Percentiles rank a stretch among this genome's conserved stretches.
Conservation (phyloP, 1,140 invertebrate genomes). For the Zaprionus ornatus region DNA sequence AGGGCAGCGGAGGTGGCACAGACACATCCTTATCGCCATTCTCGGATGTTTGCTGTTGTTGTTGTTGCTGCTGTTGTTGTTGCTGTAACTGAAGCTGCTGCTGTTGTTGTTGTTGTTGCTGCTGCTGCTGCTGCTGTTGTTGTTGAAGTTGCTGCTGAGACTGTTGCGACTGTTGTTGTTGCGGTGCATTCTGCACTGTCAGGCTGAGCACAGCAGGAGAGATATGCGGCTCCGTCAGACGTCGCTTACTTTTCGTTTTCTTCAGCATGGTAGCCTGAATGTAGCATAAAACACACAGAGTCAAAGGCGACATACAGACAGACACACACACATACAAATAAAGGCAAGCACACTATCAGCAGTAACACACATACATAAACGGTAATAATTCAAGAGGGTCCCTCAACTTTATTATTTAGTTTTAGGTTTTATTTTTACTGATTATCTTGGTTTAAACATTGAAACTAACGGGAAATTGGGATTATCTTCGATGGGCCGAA, state of each 20-base stretch:
- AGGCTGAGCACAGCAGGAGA: slow-evolving; percentile 85
- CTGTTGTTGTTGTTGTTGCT: slow-evolving; percentile 29
- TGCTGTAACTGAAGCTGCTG: slow-evolving; percentile 42
- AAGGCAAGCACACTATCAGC: slow-evolving; percentile 37
- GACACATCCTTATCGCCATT: slow-evolving; percentile 77
- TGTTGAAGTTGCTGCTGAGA: slow-evolving; percentile 49
- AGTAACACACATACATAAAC: slow-evolving; percentile 45
- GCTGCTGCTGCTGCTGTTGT: slow-evolving; percentile 56
- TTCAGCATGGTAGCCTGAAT: slow-evolving; percentile 88
- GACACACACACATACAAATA: slow-evolving; percentile 47
- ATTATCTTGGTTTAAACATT: background rate
- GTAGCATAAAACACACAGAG: slow-evolving; percentile 74
- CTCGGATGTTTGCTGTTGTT: slow-evolving; percentile 63
- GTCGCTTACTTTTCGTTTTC: slow-evolving; percentile 96
- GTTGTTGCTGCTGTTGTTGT: slow-evolving; percentile 51
- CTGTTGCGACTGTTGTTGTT: slow-evolving; percentile 27
- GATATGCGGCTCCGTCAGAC: slow-evolving; percentile 93
- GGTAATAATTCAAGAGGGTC: slow-evolving; percentile 33
- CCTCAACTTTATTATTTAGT: background rate
- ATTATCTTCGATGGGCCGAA: slow-evolving; percentile 18
- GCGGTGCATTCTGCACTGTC: slow-evolving; percentile 84
- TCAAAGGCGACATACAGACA: slow-evolving; percentile 72
- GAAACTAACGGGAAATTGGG: background rate
- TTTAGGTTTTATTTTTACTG: background rate
- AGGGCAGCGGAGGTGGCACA: slow-evolving; percentile 42